Conservation (phyloP, 2,113 vertebrate species). For the Notarius quadriscutis region DNA sequence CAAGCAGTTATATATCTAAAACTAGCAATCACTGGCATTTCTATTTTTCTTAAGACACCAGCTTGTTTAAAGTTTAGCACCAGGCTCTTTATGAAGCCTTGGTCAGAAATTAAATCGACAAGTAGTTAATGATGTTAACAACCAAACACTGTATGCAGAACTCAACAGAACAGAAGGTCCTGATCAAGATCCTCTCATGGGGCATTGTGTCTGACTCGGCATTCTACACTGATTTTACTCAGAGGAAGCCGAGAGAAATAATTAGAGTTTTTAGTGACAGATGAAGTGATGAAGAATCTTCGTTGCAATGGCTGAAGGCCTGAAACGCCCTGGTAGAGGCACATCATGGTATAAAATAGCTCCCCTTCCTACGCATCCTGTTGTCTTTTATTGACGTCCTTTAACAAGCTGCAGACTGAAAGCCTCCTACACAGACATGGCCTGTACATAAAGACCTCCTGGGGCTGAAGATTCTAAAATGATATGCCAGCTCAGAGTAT, state of each 20-base stretch:
- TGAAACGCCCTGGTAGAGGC: slow-evolving; percentile 3
- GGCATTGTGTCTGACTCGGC: slow-evolving; percentile 13
- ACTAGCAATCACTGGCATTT: slow-evolving; percentile 19
- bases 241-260: slow-evolving; percentile 17
- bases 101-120: slow-evolving; percentile 27
- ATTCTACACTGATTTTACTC: slow-evolving; percentile 12
- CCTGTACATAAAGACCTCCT: slow-evolving; percentile 28
- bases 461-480: slow-evolving; percentile 20
- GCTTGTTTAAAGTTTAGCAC: background rate
- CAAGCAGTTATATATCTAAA: background rate
- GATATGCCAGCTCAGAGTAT: slow-evolving; percentile 7
- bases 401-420: slow-evolving; percentile 22
- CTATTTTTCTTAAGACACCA: background rate
- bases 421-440: slow-evolving; percentile 19
- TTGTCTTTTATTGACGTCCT: slow-evolving; percentile 29
- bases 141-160: background rate
- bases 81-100: slow-evolving; percentile 13
- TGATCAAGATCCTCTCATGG: background rate
- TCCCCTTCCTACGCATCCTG: slow-evolving; percentile 4
- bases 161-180: slow-evolving; percentile 5
- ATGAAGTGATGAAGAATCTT: slow-evolving; percentile 31
- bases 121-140: background rate
- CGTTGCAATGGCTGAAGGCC: background rate
- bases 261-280: slow-evolving; percentile 24
- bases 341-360: slow-evolving; percentile 17